A percentile compares a stretch with the other conserved stretches of the same genome.
These are phyloP conservation scores for Tachina lurida DNA, from an alignment of 2,888 invertebrate species.

Conservation along the genomic window DNA sequence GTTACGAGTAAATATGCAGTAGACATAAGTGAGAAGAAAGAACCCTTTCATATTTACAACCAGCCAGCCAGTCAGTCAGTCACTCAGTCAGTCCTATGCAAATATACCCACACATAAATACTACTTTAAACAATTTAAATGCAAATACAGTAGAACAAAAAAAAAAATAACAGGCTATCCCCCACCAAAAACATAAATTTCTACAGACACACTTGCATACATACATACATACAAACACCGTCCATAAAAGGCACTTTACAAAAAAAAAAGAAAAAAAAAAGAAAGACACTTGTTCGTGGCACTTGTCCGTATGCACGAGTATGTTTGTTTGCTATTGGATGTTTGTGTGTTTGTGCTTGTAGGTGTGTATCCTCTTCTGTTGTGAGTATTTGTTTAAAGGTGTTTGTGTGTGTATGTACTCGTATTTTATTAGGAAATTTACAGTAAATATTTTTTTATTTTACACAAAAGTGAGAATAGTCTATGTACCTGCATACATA, in stretches of 20 bases:
- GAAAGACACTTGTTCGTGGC: slow-evolving; percentile 19
- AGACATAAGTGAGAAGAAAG: background rate
- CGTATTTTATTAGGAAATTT: slow-evolving; percentile 17
- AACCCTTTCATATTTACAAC: slow-evolving; percentile 48
- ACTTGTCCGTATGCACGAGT: background rate
- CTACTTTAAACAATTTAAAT: slow-evolving; percentile 23
- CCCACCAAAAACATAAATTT: background rate
- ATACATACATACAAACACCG: too few relatives aligned
- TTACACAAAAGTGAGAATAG: background rate
- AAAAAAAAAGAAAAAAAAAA: background rate
- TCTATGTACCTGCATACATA: too few relatives aligned
- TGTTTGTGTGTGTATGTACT: slow-evolving; percentile 41
- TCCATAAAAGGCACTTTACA: background rate
- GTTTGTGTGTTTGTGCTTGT: slow-evolving; percentile 11
- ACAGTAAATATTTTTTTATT: background rate
- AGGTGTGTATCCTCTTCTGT: slow-evolving; percentile 10
- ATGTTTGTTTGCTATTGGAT: slow-evolving; percentile 12
- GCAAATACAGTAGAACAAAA: slow-evolving; percentile 2
- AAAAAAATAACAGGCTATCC: slow-evolving; percentile 15
- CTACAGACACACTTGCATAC: background rate
- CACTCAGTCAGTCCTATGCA: slow-evolving; percentile 24
- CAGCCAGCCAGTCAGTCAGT: too few relatives aligned
- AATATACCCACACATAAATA: slow-evolving; percentile 23
- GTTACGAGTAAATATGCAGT: background rate
- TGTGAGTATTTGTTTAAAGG: slow-evolving; percentile 39